These are phyloP conservation scores for Melanotaenia nigrans DNA, from an alignment of 2,797 vertebrate species.

Conservation along the genomic window DNA sequence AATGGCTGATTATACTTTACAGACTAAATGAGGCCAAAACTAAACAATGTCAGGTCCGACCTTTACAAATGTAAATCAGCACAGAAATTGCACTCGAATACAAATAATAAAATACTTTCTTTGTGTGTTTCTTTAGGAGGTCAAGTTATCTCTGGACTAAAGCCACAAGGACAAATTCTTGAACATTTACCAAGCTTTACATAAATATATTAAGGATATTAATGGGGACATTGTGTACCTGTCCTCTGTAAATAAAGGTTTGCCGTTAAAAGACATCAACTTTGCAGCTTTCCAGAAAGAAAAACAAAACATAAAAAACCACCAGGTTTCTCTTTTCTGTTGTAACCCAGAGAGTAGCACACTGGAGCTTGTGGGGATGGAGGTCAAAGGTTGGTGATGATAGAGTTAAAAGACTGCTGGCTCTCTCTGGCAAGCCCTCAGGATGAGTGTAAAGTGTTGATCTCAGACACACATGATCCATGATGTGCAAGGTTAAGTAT, in stretches of 20 bases:
- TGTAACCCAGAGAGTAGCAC: constrained; percentile 33
- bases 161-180: neutral
- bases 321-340: constrained; percentile 10
- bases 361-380: neutral
- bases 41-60: too few relatives aligned
- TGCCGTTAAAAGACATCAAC: neutral
- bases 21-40: too few relatives aligned
- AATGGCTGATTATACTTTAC: too few relatives aligned
- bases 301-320: neutral
- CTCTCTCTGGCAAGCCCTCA: neutral
- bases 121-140: neutral
- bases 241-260: constrained; percentile 6
- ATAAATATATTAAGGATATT: neutral
- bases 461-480: constrained; percentile 14
- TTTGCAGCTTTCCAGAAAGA: neutral
- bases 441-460: constrained; percentile 10
- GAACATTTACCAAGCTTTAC: neutral
- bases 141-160: neutral
- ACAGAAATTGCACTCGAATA: too few relatives aligned
- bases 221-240: neutral
- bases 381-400: constrained; percentile 47
- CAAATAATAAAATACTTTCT: neutral
- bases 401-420: constrained; percentile 12
- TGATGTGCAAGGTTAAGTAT: neutral
- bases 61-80: too few relatives aligned